Conservation (phyloP, 30 jellyfish, hydroid and myxozoan species). For the Chironex yamaguchii region DNA sequence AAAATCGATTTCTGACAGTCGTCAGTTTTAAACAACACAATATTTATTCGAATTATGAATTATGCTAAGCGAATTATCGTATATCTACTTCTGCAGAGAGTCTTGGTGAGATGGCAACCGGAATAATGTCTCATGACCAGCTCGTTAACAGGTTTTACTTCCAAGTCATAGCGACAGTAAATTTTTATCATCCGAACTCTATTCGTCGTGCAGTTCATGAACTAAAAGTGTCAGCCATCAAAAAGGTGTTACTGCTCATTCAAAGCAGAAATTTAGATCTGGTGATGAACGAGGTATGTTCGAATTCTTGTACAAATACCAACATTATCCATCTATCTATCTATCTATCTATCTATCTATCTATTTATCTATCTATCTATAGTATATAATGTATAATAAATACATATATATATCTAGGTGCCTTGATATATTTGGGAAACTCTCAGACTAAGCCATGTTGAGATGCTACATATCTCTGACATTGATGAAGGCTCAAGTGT, state of each 20-base stretch:
- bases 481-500: too few relatives aligned
- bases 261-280: conserved; percentile 71
- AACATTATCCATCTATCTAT: background rate
- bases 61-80: background rate
- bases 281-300: conserved; percentile 67
- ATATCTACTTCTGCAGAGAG: background rate
- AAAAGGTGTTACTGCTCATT: conserved; percentile 72
- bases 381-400: too few relatives aligned
- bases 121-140: conserved; percentile 77
- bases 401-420: too few relatives aligned
- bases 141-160: conserved; percentile 68
- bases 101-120: conserved; percentile 74
- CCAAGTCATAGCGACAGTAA: conserved; percentile 78
- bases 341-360: background rate
- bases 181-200: conserved; percentile 58
- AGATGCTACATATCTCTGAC: too few relatives aligned
- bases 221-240: conserved; percentile 66
- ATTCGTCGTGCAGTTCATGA: conserved; percentile 34
- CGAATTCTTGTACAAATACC: background rate
- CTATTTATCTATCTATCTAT: too few relatives aligned
- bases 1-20: too few relatives aligned
- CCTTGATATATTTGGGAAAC: too few relatives aligned
- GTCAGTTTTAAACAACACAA: too few relatives aligned
- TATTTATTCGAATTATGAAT: too few relatives aligned
- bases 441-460: too few relatives aligned